These are phyloP conservation scores for Dolichopus griseipennis DNA, from an alignment of 2,888 invertebrate species.

Conservation along the genomic window DNA sequence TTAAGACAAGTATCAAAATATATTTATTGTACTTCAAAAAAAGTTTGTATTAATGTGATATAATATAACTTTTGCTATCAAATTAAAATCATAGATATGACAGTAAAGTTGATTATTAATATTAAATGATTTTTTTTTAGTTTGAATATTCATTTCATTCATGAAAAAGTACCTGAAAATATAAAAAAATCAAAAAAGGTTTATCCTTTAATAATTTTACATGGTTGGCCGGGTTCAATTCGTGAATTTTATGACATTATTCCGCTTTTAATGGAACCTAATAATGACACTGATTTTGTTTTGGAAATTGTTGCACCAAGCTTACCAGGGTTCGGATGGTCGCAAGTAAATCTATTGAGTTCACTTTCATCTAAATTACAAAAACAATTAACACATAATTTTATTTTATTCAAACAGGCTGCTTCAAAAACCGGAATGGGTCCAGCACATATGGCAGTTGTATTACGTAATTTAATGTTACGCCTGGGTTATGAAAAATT, in stretches of 20 bases:
- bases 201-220: slow-evolving; percentile 50
- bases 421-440: slow-evolving; percentile 51
- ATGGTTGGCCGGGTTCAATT: slow-evolving; percentile 87
- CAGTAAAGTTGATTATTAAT: no score
- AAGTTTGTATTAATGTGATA: no score
- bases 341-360: slow-evolving; percentile 30
- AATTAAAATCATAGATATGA: no score
- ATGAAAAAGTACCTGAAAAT: slow-evolving; percentile 49
- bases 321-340: slow-evolving; percentile 45
- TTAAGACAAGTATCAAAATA: no score
- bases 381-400: not conserved
- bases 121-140: no score
- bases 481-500: slow-evolving; percentile 56
- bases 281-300: slow-evolving; percentile 46
- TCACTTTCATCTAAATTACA: slow-evolving; percentile 18
- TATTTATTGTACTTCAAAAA: no score
- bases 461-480: slow-evolving; percentile 59
- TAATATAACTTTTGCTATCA: no score
- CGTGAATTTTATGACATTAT: slow-evolving; percentile 75
- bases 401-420: slow-evolving; percentile 34
- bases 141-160: slow-evolving; percentile 58
- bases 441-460: slow-evolving; percentile 47
- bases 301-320: slow-evolving; percentile 53
- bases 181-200: slow-evolving; percentile 36
- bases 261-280: slow-evolving; percentile 51